A percentile compares a stretch with the other conserved stretches of the same genome.
These are phyloP conservation scores for Hippolais icterina DNA, from an alignment of 2,113 vertebrate species.

Conservation along the genomic window DNA sequence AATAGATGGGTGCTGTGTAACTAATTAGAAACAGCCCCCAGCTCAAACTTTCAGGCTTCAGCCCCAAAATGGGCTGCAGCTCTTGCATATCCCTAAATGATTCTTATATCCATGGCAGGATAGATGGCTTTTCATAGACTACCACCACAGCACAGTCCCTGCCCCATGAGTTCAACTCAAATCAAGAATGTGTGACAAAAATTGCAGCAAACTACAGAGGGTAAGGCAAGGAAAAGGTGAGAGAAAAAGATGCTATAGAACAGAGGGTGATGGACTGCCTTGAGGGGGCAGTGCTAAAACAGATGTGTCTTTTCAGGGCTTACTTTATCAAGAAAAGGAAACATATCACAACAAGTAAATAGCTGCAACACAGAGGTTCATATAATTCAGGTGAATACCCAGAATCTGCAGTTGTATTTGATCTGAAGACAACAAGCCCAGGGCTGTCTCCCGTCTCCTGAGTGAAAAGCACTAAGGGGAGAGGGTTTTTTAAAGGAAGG, in stretches of 20 bases:
- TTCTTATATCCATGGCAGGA: neutral
- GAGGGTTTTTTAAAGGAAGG: constrained; percentile 53
- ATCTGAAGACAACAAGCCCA: constrained; percentile 54
- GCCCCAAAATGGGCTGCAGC: neutral
- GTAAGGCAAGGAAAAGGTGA: neutral
- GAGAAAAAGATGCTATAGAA: neutral
- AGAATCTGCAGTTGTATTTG: constrained; percentile 46
- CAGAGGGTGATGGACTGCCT: constrained; percentile 1
- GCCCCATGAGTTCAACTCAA: neutral
- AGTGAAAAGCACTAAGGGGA: constrained; percentile 53
- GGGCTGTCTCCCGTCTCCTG: constrained; percentile 43
- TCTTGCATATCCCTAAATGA: neutral
- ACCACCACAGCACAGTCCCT: neutral
- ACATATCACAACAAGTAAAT: constrained; percentile 31
- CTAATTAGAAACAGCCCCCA: neutral
- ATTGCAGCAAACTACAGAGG: neutral
- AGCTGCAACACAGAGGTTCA: constrained; percentile 5
- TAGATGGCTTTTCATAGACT: neutral
- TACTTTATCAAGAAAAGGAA: constrained; percentile 51
- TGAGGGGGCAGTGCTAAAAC: constrained; percentile 38
- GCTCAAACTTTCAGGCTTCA: neutral
- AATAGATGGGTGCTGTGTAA: neutral
- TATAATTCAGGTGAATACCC: constrained; percentile 54
- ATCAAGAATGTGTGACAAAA: neutral
- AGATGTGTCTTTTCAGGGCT: constrained; percentile 30